A percentile compares a stretch with the other conserved stretches of the same genome.
Evolutionary conservation across 2,797 vertebrate genomes (phyloP).

Genomic region (Ptychobarbus kaznakovi): DNA sequence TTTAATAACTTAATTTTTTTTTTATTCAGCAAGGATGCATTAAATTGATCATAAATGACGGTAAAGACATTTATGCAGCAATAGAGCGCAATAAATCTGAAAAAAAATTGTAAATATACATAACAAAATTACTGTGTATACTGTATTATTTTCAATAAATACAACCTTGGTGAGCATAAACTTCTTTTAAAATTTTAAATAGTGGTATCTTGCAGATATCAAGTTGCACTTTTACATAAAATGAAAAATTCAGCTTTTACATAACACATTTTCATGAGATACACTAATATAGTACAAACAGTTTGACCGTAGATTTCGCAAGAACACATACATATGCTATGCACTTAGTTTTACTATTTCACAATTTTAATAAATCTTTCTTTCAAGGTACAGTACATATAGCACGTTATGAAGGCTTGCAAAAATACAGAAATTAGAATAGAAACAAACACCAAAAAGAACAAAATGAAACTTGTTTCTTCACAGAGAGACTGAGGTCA

Average conservation of each 20-base stretch:
- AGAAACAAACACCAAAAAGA: background rate
- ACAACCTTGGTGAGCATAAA: background rate
- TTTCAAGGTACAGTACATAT: constrained; percentile 46
- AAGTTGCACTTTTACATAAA: background rate
- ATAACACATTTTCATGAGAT: background rate
- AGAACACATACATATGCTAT: background rate
- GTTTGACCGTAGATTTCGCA: background rate
- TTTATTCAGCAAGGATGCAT: background rate
- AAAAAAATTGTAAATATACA: background rate
- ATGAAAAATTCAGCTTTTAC: background rate
- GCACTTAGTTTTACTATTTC: constrained; percentile 6
- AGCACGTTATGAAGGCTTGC: constrained; percentile 42
- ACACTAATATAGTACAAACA: background rate
- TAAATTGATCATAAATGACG: background rate
- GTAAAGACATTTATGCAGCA: background rate
- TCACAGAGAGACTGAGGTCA: constrained; percentile 29
- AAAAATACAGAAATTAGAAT: constrained; percentile 27
- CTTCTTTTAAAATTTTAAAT: background rate
- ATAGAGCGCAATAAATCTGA: background rate
- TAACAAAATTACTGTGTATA: background rate
- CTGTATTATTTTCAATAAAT: background rate
- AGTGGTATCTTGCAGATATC: background rate
- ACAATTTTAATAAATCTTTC: constrained; percentile 54
- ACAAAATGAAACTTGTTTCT: background rate
- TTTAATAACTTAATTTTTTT: background rate